Conservation (phyloP, 2,888 invertebrate species). For the Brenthis ino region DNA sequence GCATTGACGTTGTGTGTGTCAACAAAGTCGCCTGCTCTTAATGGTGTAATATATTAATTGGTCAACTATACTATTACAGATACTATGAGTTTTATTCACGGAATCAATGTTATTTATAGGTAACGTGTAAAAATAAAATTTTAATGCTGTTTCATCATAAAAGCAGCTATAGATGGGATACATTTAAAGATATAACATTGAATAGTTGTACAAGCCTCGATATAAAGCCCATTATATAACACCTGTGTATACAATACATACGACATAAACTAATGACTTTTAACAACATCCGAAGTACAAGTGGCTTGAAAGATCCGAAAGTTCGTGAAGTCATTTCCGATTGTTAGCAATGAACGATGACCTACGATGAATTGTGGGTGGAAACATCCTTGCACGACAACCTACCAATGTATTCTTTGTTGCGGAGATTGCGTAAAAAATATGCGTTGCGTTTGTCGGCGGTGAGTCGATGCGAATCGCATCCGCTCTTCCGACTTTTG, state of each 20-base stretch:
- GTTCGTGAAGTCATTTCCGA: slow-evolving; percentile 74
- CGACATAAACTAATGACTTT: slow-evolving; percentile 50
- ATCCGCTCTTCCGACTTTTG: slow-evolving; percentile 82
- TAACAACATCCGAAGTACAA: slow-evolving; percentile 54
- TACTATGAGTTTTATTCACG: slow-evolving; percentile 20
- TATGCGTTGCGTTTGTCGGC: slow-evolving; percentile 66
- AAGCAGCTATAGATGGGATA: neutral
- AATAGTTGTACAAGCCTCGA: slow-evolving; percentile 22
- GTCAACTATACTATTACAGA: slow-evolving; percentile 30
- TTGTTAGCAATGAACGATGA: slow-evolving; percentile 77
- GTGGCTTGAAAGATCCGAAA: slow-evolving; percentile 70
- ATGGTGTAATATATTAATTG: slow-evolving; percentile 51
- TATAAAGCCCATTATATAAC: slow-evolving; percentile 40
- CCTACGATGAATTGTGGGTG: slow-evolving; percentile 75
- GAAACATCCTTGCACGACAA: slow-evolving; percentile 79
- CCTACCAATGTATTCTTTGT: slow-evolving; percentile 56
- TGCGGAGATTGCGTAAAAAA: slow-evolving; percentile 71
- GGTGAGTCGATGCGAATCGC: slow-evolving; percentile 75
- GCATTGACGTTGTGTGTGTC: slow-evolving; percentile 62
- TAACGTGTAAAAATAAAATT: neutral
- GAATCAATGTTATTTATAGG: neutral
- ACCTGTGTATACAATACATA: slow-evolving; percentile 63
- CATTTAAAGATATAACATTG: neutral
- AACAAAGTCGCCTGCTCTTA: slow-evolving; percentile 68
- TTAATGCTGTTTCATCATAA: neutral